A percentile compares a stretch with the other conserved stretches of the same genome.
Evolutionary conservation across 2,113 vertebrate genomes (phyloP).

Genomic region (Indri indri): DNA sequence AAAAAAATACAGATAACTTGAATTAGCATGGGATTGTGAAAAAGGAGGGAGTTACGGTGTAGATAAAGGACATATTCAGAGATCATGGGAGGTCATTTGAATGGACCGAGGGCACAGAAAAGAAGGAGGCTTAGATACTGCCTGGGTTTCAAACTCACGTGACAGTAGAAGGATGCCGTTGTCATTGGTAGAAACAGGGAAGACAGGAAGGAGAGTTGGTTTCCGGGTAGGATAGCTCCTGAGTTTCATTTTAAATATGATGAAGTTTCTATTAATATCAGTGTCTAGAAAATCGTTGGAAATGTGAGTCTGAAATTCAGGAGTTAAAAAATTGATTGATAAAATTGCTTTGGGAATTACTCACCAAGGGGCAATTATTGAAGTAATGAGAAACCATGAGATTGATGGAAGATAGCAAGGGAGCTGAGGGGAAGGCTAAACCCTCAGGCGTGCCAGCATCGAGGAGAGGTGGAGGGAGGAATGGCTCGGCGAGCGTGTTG

Average conservation of each 20-base stretch:
- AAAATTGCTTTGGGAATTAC: background rate
- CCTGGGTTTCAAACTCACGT: background rate
- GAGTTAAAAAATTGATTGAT: background rate
- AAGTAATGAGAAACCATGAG: background rate
- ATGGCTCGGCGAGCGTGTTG: fast-evolving
- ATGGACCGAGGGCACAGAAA: background rate
- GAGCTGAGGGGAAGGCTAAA: background rate
- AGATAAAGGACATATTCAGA: background rate
- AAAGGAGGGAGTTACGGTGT: background rate
- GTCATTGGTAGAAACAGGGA: background rate
- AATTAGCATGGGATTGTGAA: background rate
- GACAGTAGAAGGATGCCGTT: background rate
- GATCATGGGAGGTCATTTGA: background rate
- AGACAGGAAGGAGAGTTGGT: background rate
- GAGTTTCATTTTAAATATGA: background rate
- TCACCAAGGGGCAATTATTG: background rate
- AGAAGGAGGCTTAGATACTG: background rate
- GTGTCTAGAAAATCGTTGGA: background rate
- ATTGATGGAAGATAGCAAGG: background rate
- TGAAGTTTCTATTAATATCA: background rate
- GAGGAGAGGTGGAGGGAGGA: too few relatives aligned
- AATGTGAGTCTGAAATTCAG: background rate
- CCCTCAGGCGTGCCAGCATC: fast-evolving
- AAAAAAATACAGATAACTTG: background rate
- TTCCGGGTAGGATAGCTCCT: background rate